Evolutionary conservation across 1,140 invertebrate species (phyloP).

Genomic region (Magallana gigas): DNA sequence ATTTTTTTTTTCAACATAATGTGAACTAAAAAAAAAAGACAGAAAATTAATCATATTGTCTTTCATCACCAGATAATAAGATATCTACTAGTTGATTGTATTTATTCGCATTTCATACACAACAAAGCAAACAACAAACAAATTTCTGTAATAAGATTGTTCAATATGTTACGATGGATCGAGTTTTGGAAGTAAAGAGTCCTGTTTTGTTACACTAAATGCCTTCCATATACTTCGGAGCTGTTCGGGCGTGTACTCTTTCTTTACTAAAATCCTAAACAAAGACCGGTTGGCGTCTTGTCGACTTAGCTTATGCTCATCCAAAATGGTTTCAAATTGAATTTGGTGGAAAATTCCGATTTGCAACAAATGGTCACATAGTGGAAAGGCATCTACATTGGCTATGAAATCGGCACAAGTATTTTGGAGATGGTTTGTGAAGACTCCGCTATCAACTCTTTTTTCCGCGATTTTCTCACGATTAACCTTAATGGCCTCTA

Average conservation of each 20-base stretch:
- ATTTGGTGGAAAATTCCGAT: not conserved
- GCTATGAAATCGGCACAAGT: not conserved
- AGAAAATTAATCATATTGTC: no score
- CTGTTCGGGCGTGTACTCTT: not conserved
- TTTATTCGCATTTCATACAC: no score
- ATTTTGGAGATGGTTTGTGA: not conserved
- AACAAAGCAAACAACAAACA: no score
- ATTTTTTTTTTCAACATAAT: no score
- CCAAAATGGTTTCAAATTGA: not conserved
- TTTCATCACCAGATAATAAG: no score
- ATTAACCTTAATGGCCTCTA: not conserved
- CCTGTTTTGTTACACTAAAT: not conserved
- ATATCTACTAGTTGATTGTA: no score
- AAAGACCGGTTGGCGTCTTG: not conserved
- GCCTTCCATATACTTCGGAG: not conserved
- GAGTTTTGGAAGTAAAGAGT: not conserved
- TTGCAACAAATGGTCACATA: not conserved
- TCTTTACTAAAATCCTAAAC: not conserved
- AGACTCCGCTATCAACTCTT: not conserved
- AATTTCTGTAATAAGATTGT: no score
- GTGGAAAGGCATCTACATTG: not conserved
- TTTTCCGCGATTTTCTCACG: not conserved
- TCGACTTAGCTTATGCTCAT: not conserved
- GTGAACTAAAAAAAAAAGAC: no score
- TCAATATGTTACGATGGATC: no score